These are phyloP conservation scores for Neopelma chrysocephalum DNA, from an alignment of 2,797 vertebrate genomes.

Conservation along the genomic window DNA sequence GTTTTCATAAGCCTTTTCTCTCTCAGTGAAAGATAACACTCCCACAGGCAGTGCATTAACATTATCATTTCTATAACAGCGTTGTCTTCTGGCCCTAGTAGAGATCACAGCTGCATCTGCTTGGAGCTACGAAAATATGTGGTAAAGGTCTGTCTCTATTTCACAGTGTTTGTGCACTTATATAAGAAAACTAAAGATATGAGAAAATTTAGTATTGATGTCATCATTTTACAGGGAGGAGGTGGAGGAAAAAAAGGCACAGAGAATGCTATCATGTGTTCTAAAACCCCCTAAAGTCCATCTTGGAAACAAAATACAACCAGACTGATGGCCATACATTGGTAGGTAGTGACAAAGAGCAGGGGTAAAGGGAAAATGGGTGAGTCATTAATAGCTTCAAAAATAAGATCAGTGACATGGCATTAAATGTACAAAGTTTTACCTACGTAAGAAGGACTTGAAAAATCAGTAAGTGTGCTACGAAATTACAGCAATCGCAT, in stretches of 20 bases:
- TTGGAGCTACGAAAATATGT: not conserved
- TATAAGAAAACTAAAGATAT: not conserved
- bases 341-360: not conserved
- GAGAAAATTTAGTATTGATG: not conserved
- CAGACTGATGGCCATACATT: not conserved
- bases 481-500: not conserved
- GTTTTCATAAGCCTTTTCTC: not conserved
- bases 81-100: not conserved
- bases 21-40: not conserved
- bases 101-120: fast-evolving
- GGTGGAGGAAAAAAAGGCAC: not conserved
- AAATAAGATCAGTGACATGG: not conserved
- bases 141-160: not conserved
- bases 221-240: not conserved
- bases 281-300: not conserved
- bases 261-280: not conserved
- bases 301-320: not conserved
- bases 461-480: not conserved
- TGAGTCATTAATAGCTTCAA: not conserved
- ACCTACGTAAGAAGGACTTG: not conserved
- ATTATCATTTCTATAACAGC: not conserved
- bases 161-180: not conserved
- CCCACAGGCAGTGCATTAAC: not conserved
- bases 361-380: not conserved
- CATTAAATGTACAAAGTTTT: not conserved